A percentile compares a stretch with the other conserved stretches of the same genome.
Evolutionary conservation across 2,797 vertebrate species (phyloP).

Genomic region (Bufotes viridis): DNA sequence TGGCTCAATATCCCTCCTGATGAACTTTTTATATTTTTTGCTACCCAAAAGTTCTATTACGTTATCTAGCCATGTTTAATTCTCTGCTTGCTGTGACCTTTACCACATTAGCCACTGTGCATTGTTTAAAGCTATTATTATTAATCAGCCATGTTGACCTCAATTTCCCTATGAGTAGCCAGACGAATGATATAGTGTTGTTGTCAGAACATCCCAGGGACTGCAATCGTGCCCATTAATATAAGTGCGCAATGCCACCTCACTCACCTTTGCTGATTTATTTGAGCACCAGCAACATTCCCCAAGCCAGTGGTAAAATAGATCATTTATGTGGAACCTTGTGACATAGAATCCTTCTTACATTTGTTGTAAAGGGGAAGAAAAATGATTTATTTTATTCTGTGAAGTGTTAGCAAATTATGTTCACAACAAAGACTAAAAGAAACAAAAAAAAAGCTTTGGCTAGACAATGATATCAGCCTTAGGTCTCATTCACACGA

Average conservation of each 20-base stretch:
- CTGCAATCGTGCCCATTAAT: slow-evolving; percentile 51
- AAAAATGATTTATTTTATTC: neutral
- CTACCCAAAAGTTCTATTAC: neutral
- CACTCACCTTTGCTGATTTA: slow-evolving; percentile 43
- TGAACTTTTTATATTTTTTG: neutral
- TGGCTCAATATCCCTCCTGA: neutral
- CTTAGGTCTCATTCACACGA: neutral
- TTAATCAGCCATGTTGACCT: slow-evolving; percentile 51
- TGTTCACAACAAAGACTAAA: neutral
- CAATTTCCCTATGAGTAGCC: slow-evolving; percentile 40
- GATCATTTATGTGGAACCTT: neutral
- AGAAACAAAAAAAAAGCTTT: neutral
- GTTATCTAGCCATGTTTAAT: slow-evolving; percentile 27
- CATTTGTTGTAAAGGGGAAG: neutral
- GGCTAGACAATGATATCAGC: neutral
- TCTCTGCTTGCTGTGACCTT: slow-evolving; percentile 38
- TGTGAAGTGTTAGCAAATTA: neutral
- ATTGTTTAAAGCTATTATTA: slow-evolving; percentile 50
- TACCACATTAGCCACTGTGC: slow-evolving; percentile 33
- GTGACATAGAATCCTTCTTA: neutral
- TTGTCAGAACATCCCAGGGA: slow-evolving; percentile 49
- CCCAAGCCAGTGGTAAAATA: neutral
- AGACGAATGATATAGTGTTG: slow-evolving; percentile 53
- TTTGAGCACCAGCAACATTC: slow-evolving; percentile 1
- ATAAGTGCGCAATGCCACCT: slow-evolving; percentile 1